phyloP scores from a whole-genome alignment of 2,113 vertebrate species.

The Pterocles gutturalis region DNA sequence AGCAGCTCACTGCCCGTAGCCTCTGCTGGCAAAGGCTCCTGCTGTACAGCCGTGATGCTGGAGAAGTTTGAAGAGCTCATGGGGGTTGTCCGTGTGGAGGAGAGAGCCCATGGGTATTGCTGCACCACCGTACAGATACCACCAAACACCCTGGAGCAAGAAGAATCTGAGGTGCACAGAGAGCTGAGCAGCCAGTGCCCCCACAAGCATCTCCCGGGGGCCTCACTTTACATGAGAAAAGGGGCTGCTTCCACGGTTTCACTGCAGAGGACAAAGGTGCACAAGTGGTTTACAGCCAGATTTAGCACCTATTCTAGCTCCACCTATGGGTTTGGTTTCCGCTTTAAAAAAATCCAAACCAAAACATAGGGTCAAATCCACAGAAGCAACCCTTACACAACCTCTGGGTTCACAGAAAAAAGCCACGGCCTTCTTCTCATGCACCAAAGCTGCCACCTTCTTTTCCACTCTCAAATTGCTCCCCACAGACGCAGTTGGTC shows the following conservation, averaged over 20 bases:
- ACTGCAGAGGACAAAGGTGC: background rate
- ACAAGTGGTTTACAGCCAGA: background rate
- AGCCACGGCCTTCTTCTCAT: background rate
- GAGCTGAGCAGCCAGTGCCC: background rate
- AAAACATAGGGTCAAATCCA: background rate
- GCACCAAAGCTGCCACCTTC: accelerated
- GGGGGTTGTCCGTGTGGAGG: accelerated
- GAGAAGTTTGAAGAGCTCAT: background rate
- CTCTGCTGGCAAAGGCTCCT: background rate
- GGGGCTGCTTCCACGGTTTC: background rate
- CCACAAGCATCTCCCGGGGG: accelerated
- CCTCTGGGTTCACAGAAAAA: background rate
- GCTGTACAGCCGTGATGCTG: accelerated
- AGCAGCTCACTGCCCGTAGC: background rate
- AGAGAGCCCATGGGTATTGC: background rate
- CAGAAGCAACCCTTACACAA: background rate
- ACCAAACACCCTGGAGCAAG: accelerated
- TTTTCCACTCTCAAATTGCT: background rate
- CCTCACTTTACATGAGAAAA: background rate
- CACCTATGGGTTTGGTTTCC: accelerated
- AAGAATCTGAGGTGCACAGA: background rate
- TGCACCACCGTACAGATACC: accelerated
- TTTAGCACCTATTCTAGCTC: background rate
- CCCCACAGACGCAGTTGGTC: accelerated
- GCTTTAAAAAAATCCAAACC: background rate